Evolutionary conservation across 2,888 invertebrate species (phyloP), one percentile per base, ranked within the genome.

Genomic region (Hemithea aestivaria): DNA sequence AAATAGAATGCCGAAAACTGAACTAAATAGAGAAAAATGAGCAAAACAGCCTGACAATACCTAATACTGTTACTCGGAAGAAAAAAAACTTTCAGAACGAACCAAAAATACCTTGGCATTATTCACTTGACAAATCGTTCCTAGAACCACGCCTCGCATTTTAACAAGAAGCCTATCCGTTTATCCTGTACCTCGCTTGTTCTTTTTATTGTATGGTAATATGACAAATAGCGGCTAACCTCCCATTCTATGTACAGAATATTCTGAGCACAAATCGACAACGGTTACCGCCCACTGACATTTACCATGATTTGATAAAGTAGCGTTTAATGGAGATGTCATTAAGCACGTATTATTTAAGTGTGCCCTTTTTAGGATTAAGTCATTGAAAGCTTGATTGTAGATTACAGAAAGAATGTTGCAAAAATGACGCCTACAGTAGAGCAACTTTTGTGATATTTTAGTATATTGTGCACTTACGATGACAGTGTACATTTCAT

Each of bases 191-290:
- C 24, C 32, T 25, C 11, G 8, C 12, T 22, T 31, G 31, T 31
- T 12, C 9, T 28, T 34, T 31, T 16, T 51, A 77, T 83, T 82
- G 82, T 81, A 80, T 81, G 81, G 59, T 73, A 81, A 82, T 76
- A 50, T 57, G 62, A 66, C 67, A 67, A 66, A 72, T 64, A 61
- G 52, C 59, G 61, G 62, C 58, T 59, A 48, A 53, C 73, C 75
- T 66, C 79, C 78, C 66, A 75, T 78, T 74, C 62, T 72, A 73
- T 76, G 75, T 63, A 65, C 46, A 53, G 61, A 70, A 65, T 72
- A 62, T 73, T 64, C 64, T n/a, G 60, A 64, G 53, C 56, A 62
- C 58, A 59, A 38, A 45, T 49, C 61, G 60, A 67, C 63, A 64
- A 60, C 51, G 46, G 48, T 41, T 40, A 31, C 56, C 76, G 65